Evolutionary conservation across 2,113 vertebrate species (phyloP).

Genomic region (Sterrhoptilus dennistouni): DNA sequence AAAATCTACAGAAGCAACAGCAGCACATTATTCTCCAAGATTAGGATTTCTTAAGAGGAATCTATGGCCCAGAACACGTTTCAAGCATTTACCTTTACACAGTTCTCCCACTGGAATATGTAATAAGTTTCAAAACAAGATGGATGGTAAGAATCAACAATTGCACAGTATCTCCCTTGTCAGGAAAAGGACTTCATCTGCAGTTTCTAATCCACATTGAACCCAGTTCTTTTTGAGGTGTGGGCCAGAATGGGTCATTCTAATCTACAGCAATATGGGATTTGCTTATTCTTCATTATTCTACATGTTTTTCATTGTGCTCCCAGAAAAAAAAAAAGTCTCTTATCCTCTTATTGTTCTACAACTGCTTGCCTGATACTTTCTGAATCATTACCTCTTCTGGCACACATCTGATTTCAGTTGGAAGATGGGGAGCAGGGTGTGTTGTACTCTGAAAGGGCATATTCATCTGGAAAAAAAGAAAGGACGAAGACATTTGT

Average conservation of each 20-base stretch:
- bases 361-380: neutral
- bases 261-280: neutral
- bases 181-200: neutral
- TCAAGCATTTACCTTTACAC: neutral
- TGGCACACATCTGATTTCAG: neutral
- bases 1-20: neutral
- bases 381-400: neutral
- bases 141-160: neutral
- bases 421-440: neutral
- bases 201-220: neutral
- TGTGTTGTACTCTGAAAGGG: slow-evolving; percentile 58
- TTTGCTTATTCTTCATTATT: neutral
- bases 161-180: neutral
- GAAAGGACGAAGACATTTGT: neutral
- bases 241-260: neutral
- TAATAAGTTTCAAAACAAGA: neutral
- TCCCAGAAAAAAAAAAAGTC: neutral
- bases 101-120: neutral
- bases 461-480: slow-evolving; percentile 69
- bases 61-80: neutral
- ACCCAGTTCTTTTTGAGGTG: neutral
- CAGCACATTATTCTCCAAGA: neutral
- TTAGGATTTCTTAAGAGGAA: neutral
- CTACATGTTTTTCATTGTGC: neutral
- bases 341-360: neutral